A percentile compares a stretch with the other conserved stretches of the same genome.
Conservation (phyloP, 2,888 invertebrate genomes). For the Mythimna vitellina region DNA sequence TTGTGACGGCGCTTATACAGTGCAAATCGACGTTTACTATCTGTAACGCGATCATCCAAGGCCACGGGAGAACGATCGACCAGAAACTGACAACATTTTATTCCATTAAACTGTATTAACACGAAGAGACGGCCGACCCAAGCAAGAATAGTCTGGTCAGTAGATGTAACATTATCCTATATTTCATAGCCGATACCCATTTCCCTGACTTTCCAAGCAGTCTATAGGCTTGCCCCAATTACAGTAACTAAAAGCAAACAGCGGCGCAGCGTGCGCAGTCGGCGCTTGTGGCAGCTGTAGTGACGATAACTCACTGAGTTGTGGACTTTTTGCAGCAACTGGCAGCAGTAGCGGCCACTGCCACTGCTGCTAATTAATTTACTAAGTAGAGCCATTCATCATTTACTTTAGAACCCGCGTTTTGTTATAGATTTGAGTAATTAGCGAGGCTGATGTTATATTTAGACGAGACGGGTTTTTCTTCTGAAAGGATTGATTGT, state of each 20-base stretch:
- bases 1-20: no score
- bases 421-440: conserved; percentile 16
- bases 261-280: conserved; percentile 7
- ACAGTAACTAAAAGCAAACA: conserved; percentile 44
- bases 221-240: conserved; percentile 33
- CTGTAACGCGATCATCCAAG: no score
- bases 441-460: conserved; percentile 7
- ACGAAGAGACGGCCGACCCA: background rate
- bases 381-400: conserved; percentile 35
- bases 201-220: background rate
- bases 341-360: conserved; percentile 17
- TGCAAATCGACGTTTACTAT: no score
- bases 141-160: background rate
- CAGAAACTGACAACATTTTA: background rate
- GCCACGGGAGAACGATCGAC: background rate
- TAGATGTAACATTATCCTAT: background rate
- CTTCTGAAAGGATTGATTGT: background rate
- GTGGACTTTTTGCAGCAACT: conserved; percentile 27
- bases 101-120: background rate
- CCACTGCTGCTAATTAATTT: conserved; percentile 19
- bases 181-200: background rate
- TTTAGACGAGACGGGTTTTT: conserved; percentile 5
- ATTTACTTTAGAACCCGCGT: conserved; percentile 24
- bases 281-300: conserved; percentile 9
- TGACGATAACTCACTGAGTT: conserved; percentile 48